These are phyloP conservation scores for Lithophane leautieri DNA, from an alignment of 2,888 invertebrate genomes.

Conservation along the genomic window DNA sequence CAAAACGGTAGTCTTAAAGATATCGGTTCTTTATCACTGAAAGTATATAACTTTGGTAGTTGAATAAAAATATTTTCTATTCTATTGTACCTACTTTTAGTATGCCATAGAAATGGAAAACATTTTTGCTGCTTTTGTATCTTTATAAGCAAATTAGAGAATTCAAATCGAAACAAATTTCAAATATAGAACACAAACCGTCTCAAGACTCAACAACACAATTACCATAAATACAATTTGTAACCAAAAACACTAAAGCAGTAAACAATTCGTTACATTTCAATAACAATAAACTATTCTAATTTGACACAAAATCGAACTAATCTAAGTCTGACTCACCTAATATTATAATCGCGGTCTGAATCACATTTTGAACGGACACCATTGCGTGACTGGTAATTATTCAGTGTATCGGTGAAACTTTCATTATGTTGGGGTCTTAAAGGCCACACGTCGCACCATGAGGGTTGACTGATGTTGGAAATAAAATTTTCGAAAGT, in stretches of 20 bases:
- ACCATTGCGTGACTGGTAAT: conserved; percentile 81
- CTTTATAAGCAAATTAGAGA: conserved; percentile 14
- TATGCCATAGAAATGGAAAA: not conserved
- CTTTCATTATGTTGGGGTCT: conserved; percentile 70
- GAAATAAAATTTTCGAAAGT: conserved; percentile 66
- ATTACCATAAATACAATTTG: conserved; percentile 48
- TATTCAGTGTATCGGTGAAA: conserved; percentile 69
- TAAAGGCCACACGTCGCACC: conserved; percentile 75
- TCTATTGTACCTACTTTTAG: no score
- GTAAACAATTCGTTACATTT: conserved; percentile 54
- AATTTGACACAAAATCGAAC: conserved; percentile 68
- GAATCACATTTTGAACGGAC: conserved; percentile 75
- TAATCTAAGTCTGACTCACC: conserved; percentile 66
- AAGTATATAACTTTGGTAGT: no score
- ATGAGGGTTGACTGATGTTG: conserved; percentile 65
- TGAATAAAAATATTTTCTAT: no score
- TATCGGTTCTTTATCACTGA: not conserved
- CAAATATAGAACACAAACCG: conserved; percentile 31
- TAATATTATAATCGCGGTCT: conserved; percentile 67
- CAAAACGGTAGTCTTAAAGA: not conserved
- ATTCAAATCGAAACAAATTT: conserved; percentile 35
- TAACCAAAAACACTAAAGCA: conserved; percentile 33
- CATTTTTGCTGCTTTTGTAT: not conserved
- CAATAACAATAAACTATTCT: conserved; percentile 60
- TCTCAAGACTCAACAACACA: conserved; percentile 8